phyloP scores from a whole-genome alignment of 2,113 vertebrate species.

The Pampusana beccarii region DNA sequence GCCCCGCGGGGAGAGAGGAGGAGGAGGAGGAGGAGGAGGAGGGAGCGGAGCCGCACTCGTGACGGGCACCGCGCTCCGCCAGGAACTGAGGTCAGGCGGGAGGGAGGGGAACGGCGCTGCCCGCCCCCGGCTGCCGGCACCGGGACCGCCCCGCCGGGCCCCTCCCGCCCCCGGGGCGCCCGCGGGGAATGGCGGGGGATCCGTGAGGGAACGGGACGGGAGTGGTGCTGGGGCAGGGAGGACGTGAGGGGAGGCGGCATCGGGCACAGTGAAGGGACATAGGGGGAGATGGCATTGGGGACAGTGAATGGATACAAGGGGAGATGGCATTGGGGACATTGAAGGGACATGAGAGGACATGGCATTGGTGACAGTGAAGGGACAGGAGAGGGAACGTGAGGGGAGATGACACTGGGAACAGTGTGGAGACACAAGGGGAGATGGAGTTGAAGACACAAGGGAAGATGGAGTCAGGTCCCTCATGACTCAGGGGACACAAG shows the following conservation, averaged over 20 bases:
- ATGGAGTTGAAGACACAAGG: neutral
- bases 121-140: neutral
- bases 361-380: neutral
- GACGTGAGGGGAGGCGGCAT: neutral
- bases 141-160: neutral
- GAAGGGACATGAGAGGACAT: neutral
- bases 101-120: neutral
- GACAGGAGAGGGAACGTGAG: neutral
- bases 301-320: neutral
- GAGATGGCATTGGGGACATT: neutral
- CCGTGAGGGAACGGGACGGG: neutral
- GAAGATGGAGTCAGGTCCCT: neutral
- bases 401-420: too few species aligned
- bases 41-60: neutral
- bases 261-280: neutral
- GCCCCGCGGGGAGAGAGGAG: neutral
- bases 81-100: constrained; percentile 62
- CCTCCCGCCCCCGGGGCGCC: neutral
- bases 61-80: neutral
- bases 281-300: neutral
- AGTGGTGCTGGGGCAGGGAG: neutral
- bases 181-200: neutral
- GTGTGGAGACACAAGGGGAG: neutral
- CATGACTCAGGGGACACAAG: too few species aligned
- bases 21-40: too few species aligned